Base-by-base conservation (phyloP, 2,797 vertebrate species). In the Potorous gilbertii region DNA sequence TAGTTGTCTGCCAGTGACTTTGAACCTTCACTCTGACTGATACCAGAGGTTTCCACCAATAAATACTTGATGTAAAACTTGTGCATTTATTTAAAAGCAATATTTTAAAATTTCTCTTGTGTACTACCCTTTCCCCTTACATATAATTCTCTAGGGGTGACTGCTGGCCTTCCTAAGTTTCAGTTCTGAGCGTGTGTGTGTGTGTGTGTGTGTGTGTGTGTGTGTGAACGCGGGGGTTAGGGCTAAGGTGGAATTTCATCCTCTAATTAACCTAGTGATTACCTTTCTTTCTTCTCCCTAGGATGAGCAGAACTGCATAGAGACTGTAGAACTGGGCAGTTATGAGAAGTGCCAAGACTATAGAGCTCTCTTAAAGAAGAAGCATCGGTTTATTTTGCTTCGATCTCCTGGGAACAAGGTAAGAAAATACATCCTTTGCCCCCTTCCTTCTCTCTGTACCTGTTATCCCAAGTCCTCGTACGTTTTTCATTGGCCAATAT, bases 271-370 rank as follows among this genome's bases (percentile, higher is more conserved):
- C 55, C 74, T 56, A 40, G 9, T 31, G 52, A 55, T 94, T 52
- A 12, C 50, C 90, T 90, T 52, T 52, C 0, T 90, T 28, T 97
- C 55, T 87, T 97, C 18, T 93, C 96, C 96, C 62, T 96, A 99
- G 99, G 99, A 99, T 3, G 98, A 99, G 92, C 98, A 99, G 98
- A 99, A 99, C 96, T 99, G 99, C 97, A 95, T 99, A 87, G 99
- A 99, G 98, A 99, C 99, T 0, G 96, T 99, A 96, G 99, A 99
- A 97, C 98, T 99, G 98, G 99, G 99, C 96, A 99, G 99, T 98
- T 99, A 99, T n/a, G 99, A 99, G 50, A 99, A 98, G 93, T 99
- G 99, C 98, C 99, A 99, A 74, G 99, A 99, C 95, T 96, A 99
- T 94, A 99, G 99, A 93, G 99, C 99, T 0, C 96, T 99, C 4